phyloP scores from a whole-genome alignment of 2,113 vertebrate species.

The Pholis gunnellus region DNA sequence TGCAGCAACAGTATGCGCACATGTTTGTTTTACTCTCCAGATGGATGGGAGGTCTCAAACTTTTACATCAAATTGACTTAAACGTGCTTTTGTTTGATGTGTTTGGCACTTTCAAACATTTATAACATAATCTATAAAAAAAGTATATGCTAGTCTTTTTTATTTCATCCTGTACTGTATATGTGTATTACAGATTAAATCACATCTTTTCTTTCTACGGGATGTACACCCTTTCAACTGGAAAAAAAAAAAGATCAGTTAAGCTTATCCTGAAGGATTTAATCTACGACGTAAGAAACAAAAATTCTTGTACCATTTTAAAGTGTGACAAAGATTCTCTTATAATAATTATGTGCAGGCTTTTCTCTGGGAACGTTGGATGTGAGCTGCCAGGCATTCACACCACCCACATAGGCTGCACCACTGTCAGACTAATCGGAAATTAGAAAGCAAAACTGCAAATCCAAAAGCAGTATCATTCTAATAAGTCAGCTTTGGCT shows the following conservation, averaged over 20 bases:
- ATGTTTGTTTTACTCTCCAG: slow-evolving; percentile 26
- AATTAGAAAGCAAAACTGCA: slow-evolving; percentile 55
- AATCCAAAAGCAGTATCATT: slow-evolving; percentile 45
- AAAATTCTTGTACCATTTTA: background rate
- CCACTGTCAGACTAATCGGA: slow-evolving; percentile 61
- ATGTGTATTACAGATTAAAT: slow-evolving; percentile 2
- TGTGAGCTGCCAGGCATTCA: slow-evolving; percentile 57
- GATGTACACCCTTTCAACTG: background rate
- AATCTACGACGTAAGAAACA: background rate
- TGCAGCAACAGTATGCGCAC: slow-evolving; percentile 50
- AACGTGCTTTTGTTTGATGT: background rate
- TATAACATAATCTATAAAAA: background rate
- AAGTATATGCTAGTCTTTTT: background rate
- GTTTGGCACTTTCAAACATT: background rate
- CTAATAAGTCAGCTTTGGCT: slow-evolving; percentile 60
- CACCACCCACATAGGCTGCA: slow-evolving; percentile 66
- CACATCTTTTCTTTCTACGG: background rate
- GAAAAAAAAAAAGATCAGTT: background rate
- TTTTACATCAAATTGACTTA: background rate
- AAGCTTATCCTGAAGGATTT: slow-evolving; percentile 1
- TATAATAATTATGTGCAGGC: slow-evolving; percentile 43
- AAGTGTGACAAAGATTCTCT: slow-evolving; percentile 17
- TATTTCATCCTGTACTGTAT: background rate
- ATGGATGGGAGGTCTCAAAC: background rate
- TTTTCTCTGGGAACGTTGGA: slow-evolving; percentile 32